Conservation (phyloP, 1,140 invertebrate genomes). For the Episyrphus balteatus region DNA sequence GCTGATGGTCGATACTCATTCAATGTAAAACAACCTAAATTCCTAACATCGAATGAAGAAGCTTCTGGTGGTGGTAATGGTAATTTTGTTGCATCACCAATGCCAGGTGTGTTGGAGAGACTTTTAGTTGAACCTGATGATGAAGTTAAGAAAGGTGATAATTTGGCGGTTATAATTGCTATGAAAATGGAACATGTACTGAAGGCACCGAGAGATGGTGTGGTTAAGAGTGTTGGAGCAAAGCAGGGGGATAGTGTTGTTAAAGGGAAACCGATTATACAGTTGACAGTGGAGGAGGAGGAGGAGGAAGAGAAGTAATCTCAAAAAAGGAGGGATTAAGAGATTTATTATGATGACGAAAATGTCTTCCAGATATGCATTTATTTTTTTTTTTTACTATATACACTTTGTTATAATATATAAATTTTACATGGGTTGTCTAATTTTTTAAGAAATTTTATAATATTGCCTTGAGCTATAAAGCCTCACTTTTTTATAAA, state of each 20-base stretch:
- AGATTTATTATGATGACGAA: too few relatives aligned
- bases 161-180: conserved; percentile 69
- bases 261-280: conserved; percentile 45
- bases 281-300: too few relatives aligned
- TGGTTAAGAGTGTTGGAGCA: conserved; percentile 60
- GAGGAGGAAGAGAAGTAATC: too few relatives aligned
- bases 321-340: too few relatives aligned
- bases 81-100: conserved; percentile 55
- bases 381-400: too few relatives aligned
- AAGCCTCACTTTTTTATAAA: too few relatives aligned
- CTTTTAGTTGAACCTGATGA: conserved; percentile 71
- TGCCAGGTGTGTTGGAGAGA: conserved; percentile 92
- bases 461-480: too few relatives aligned
- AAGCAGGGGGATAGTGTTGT: conserved; percentile 70
- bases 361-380: too few relatives aligned
- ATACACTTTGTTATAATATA: too few relatives aligned
- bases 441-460: too few relatives aligned
- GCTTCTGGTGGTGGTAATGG: conserved; percentile 21
- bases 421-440: too few relatives aligned
- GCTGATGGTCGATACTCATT: conserved; percentile 44
- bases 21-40: conserved; percentile 40
- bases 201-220: conserved; percentile 63
- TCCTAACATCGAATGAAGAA: conserved; percentile 28
- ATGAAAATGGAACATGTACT: conserved; percentile 99
- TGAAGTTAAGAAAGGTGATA: conserved; percentile 60